Evolutionary conservation across 2,113 vertebrate genomes (phyloP).

Genomic region (Leptobrachium leishanense): DNA sequence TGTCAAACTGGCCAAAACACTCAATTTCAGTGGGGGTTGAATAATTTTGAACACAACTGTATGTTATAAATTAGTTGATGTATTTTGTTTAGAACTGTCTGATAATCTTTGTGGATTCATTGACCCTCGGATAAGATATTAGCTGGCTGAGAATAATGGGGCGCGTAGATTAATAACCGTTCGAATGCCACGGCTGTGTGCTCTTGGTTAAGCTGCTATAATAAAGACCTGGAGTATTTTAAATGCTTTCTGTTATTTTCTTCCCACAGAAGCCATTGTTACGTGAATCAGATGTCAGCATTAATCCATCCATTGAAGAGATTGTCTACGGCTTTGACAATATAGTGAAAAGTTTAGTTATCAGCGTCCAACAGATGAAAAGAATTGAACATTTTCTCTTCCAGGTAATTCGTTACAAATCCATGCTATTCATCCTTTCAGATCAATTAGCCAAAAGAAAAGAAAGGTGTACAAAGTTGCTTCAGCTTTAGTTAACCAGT

Average conservation of each 20-base stretch:
- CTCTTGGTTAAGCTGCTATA: constrained; percentile 12
- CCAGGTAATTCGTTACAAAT: constrained; percentile 37
- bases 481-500: background rate
- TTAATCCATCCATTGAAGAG: constrained; percentile 41
- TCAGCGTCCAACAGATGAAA: constrained; percentile 39
- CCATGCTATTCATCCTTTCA: constrained; percentile 29
- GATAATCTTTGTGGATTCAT: no score
- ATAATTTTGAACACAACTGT: no score
- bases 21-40: no score
- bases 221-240: constrained; percentile 24
- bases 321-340: constrained; percentile 3
- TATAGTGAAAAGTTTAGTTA: constrained; percentile 15
- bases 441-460: constrained; percentile 29
- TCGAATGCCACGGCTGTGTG: background rate
- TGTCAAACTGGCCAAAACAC: no score
- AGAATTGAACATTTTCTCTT: constrained; percentile 36
- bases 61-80: no score
- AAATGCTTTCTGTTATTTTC: constrained; percentile 13
- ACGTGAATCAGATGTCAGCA: constrained; percentile 16
- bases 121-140: no score
- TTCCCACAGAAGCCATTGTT: constrained; percentile 31
- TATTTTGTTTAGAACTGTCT: no score
- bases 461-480: background rate
- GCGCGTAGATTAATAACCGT: no score
- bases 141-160: no score